phyloP scores from a whole-genome alignment of 2,888 invertebrate species.

The Pandemis corylana region DNA sequence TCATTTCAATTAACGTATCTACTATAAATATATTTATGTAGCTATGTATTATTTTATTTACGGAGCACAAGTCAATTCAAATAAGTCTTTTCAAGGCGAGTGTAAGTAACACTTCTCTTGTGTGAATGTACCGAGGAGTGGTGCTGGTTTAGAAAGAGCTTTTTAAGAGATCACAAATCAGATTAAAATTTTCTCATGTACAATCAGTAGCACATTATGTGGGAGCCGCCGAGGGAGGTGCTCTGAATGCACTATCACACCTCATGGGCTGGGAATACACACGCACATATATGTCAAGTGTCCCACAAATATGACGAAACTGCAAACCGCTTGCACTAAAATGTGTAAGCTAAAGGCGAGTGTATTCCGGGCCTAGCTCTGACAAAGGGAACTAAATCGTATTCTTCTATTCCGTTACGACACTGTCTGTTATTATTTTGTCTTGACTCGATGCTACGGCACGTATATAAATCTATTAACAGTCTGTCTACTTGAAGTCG shows the following conservation, averaged over 20 bases:
- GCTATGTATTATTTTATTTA: conserved; percentile 35
- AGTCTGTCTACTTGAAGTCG: conserved; percentile 39
- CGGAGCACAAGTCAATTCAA: conserved; percentile 17
- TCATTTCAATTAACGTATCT: conserved; percentile 40
- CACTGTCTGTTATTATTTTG: background rate
- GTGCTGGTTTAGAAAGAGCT: background rate
- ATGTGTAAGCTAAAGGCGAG: too few species aligned
- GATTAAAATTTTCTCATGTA: background rate
- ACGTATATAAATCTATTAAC: conserved; percentile 37
- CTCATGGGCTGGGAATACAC: too few species aligned
- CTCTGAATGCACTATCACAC: background rate
- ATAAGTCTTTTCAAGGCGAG: background rate
- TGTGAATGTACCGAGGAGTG: background rate
- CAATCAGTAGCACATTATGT: background rate
- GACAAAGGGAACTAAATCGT: background rate
- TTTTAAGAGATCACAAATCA: background rate
- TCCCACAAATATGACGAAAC: too few species aligned
- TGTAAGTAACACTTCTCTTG: background rate
- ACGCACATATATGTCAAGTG: too few species aligned
- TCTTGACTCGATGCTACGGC: conserved; percentile 18
- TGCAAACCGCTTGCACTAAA: too few species aligned
- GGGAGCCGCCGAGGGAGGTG: background rate
- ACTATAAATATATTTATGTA: conserved; percentile 42
- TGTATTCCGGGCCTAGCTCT: background rate
- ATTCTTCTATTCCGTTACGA: background rate